These are phyloP conservation scores for Schlechtendalia chinensis DNA, from an alignment of 1,140 invertebrate species.

Conservation along the genomic window DNA sequence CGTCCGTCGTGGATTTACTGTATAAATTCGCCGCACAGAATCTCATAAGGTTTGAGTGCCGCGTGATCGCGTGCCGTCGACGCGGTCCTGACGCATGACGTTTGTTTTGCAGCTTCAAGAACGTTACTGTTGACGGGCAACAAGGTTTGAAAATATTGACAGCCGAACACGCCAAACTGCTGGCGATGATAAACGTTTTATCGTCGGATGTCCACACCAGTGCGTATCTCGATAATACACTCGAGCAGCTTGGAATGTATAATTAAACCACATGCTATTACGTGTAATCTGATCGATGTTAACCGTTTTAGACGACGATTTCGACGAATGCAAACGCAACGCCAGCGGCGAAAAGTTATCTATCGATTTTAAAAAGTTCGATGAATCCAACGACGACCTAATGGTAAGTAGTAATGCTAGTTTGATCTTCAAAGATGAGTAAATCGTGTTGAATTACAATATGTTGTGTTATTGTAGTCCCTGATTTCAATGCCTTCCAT, in stretches of 20 bases:
- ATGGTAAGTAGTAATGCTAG: conserved; percentile 64
- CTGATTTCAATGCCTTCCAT: conserved; percentile 90
- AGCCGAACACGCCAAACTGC: conserved; percentile 70
- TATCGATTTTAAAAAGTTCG: conserved; percentile 51
- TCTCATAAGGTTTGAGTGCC: conserved; percentile 64
- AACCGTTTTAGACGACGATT: conserved; percentile 41
- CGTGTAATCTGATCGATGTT: neutral
- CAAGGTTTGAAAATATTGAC: conserved; percentile 65
- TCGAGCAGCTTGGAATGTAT: conserved; percentile 36
- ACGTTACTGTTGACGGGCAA: conserved; percentile 63
- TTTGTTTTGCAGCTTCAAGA: conserved; percentile 59
- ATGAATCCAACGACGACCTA: conserved; percentile 65
- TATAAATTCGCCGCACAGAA: conserved; percentile 86
- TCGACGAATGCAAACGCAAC: conserved; percentile 56
- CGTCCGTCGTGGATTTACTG: conserved; percentile 72
- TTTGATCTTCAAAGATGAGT: neutral
- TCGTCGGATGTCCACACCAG: conserved; percentile 31
- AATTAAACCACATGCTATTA: neutral
- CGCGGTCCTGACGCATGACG: too few species aligned
- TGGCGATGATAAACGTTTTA: conserved; percentile 66
- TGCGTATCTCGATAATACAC: conserved; percentile 10
- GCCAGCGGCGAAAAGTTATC: conserved; percentile 56
- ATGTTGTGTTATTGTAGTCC: conserved; percentile 62
- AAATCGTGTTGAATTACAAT: neutral
- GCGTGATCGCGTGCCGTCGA: too few species aligned